phyloP scores from a whole-genome alignment of 2,888 invertebrate genomes.

The Campoplex capitator region DNA sequence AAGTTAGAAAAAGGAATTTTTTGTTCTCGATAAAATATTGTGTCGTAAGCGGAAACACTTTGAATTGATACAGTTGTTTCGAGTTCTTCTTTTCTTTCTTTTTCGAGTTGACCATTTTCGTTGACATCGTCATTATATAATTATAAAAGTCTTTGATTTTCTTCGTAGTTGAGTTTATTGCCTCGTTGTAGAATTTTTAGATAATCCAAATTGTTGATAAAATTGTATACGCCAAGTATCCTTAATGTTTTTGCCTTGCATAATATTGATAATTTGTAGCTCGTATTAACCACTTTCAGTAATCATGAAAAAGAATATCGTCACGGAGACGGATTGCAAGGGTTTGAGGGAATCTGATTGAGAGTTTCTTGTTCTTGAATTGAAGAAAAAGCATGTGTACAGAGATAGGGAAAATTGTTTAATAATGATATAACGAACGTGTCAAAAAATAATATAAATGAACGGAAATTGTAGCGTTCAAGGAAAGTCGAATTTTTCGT shows the following conservation, averaged over 20 bases:
- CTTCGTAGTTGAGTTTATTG: background rate
- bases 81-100: background rate
- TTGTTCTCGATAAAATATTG: too few species aligned
- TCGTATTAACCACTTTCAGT: background rate
- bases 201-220: background rate
- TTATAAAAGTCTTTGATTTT: background rate
- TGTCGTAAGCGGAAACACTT: too few species aligned
- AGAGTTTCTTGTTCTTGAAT: background rate
- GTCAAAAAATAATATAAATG: background rate
- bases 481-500: background rate
- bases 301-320: background rate
- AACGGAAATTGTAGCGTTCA: background rate
- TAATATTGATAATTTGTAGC: background rate
- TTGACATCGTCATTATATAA: background rate
- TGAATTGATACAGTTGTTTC: too few species aligned
- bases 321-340: background rate
- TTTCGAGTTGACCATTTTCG: background rate
- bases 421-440: background rate
- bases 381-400: background rate
- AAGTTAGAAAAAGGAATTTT: background rate
- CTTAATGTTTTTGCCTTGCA: background rate
- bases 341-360: background rate
- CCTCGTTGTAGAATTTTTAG: background rate
- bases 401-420: background rate
- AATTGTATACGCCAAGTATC: slow-evolving; percentile 3